Evolutionary conservation across 2,113 vertebrate species (phyloP), one percentile per base, ranked within the genome.

Genomic region (Pao palembangensis): DNA sequence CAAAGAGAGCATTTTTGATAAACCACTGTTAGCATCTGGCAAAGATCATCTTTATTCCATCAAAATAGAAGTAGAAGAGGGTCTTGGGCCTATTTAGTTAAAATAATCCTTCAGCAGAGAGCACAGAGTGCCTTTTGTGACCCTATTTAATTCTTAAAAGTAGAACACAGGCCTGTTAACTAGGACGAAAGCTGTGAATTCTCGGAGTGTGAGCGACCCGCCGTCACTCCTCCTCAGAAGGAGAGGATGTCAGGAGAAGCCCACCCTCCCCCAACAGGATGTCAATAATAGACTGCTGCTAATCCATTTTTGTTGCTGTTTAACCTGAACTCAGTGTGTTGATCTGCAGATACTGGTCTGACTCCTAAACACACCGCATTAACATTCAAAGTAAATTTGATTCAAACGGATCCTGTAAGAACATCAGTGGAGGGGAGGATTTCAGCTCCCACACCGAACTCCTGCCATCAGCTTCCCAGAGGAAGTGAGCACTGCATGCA

Each of bases 141-240:
- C 57, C 65, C 76, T 58, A 83, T 86, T 87, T 71, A 75, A 65
- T 88, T 90, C 78, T 63, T 52, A 69, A 78, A 91, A 90, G 79
- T 89, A 61, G 89, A 87, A 80, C 89, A 85, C 44, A 14, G 55
- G 55, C 71, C 55, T 31, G 44, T 19, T 23, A 88, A 86, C 69
- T 85, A 63, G 81, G 78, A 74, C 84, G 1, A 72, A 72, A 58
- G 55, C 64, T 53, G 18, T 43, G 56, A 63, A 73, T 67, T 57
- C 44, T 69, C 64, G 50, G 69, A 34, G 71, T 46, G 28, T 1
- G 25, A 63, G 1, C 51, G n/a, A 34, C n/a, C 48, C 52, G 2
- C 51, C 34, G 58, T 63, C 60, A 25, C 13, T 65, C 60, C 49
- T 63, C 52, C 34, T 53, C 51, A 44, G 51, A 5, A 43, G 48